These are phyloP conservation scores for Alligator mississippiensis DNA, from an alignment of 2,113 vertebrate species.

Conservation along the genomic window DNA sequence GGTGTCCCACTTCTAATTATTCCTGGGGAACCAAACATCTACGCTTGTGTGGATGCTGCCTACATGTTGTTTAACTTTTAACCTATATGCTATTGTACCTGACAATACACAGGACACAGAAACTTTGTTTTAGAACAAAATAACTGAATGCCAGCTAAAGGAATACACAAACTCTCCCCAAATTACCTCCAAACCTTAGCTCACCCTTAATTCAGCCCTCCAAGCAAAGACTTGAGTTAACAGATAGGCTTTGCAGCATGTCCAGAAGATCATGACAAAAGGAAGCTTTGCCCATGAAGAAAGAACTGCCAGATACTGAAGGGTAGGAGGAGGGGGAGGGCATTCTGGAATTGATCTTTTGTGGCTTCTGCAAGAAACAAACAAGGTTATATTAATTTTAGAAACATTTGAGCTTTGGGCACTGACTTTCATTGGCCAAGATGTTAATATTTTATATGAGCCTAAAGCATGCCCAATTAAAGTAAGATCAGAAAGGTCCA, in stretches of 20 bases:
- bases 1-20: no score
- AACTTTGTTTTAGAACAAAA: neutral
- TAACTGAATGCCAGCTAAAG: neutral
- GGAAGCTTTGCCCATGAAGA: constrained; percentile 32
- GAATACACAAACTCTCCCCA: neutral
- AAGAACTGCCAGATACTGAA: constrained; percentile 37
- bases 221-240: neutral
- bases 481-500: constrained; percentile 73
- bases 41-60: no score
- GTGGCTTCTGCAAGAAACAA: constrained; percentile 58
- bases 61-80: neutral
- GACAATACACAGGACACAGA: neutral
- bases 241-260: neutral
- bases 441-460: constrained; percentile 77
- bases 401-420: constrained; percentile 71
- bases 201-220: constrained; percentile 52
- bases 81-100: neutral
- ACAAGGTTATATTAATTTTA: constrained; percentile 73
- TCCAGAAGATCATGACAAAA: constrained; percentile 38
- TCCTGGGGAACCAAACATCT: no score
- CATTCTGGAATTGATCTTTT: constrained; percentile 66
- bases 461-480: constrained; percentile 77
- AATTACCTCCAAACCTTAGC: constrained; percentile 11
- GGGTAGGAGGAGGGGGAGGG: neutral
- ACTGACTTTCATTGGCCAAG: constrained; percentile 68